These are phyloP conservation scores for Rhegmatorhina hoffmannsi DNA, from an alignment of 2,113 vertebrate species.

Conservation along the genomic window DNA sequence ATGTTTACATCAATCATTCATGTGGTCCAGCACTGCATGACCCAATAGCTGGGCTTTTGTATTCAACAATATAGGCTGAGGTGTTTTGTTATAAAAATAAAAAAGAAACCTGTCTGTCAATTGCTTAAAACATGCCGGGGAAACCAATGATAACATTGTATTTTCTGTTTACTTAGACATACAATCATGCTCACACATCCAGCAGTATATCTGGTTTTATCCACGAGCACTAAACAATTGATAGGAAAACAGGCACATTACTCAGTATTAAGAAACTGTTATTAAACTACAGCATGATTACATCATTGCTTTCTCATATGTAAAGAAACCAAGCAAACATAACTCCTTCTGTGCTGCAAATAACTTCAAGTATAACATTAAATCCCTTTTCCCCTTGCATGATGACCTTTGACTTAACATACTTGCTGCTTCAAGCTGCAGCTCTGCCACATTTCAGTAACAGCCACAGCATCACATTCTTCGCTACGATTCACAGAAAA, in stretches of 20 bases:
- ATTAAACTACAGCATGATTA: neutral
- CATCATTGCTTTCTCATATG: neutral
- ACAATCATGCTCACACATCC: neutral
- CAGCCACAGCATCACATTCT: neutral
- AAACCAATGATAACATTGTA: neutral
- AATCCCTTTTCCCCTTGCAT: neutral
- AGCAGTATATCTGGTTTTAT: neutral
- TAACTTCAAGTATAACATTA: slow-evolving; percentile 4
- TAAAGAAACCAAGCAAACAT: neutral
- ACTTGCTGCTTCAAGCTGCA: neutral
- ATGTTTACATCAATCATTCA: neutral
- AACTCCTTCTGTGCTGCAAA: neutral
- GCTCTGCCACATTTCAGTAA: neutral
- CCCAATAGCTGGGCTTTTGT: neutral
- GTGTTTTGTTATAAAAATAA: neutral
- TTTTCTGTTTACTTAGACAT: neutral
- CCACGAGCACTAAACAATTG: neutral
- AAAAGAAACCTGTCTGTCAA: neutral
- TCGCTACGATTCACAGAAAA: neutral
- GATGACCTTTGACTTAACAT: slow-evolving; percentile 11
- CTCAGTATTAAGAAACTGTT: neutral
- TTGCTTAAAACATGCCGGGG: neutral
- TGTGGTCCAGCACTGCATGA: neutral
- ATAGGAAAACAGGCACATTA: neutral
- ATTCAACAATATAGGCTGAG: neutral